Evolutionary conservation across 2,113 vertebrate species (phyloP).

Genomic region (Eulemur rufifrons): DNA sequence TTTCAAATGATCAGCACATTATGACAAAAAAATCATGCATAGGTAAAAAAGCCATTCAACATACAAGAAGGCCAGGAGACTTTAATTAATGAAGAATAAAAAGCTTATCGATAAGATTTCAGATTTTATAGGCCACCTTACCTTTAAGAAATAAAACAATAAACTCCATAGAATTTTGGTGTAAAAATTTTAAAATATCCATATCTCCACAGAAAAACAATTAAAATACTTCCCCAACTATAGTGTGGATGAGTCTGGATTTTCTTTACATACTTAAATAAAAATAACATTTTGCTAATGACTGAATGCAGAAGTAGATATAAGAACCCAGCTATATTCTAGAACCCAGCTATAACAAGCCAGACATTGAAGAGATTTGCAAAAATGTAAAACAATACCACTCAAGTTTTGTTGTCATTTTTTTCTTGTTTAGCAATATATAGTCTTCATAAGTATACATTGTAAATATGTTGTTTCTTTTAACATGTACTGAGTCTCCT

Average conservation of each 20-base stretch:
- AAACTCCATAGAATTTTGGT: neutral
- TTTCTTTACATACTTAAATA: neutral
- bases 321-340: neutral
- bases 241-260: neutral
- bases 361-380: neutral
- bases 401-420: neutral
- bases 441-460: neutral
- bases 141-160: neutral
- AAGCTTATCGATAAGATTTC: neutral
- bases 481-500: neutral
- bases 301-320: neutral
- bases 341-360: neutral
- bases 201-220: neutral
- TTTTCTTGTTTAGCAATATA: neutral
- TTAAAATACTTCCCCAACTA: neutral
- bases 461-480: neutral
- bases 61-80: neutral
- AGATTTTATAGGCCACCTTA: neutral
- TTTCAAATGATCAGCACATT: neutral
- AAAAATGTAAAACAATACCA: neutral
- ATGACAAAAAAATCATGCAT: neutral
- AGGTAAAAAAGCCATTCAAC: neutral
- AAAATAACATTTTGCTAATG: neutral
- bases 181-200: neutral
- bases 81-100: neutral